A percentile compares a stretch with the other conserved stretches of the same genome.
These are phyloP conservation scores for Anisognathus igniventris DNA, from an alignment of 2,797 vertebrate genomes.

Conservation along the genomic window DNA sequence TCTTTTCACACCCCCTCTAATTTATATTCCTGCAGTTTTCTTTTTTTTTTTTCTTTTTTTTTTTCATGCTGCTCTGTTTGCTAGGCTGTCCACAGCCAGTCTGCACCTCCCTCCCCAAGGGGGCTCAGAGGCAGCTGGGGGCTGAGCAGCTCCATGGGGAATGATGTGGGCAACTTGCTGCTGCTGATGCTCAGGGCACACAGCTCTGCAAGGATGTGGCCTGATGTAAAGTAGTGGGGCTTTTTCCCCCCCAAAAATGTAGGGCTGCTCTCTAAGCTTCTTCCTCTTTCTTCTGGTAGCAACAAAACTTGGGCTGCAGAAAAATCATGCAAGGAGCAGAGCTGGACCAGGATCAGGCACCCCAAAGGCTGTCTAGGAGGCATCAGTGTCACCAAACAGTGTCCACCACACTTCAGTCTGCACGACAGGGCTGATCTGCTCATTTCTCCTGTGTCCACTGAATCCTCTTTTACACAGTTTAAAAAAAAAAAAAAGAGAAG, in stretches of 20 bases:
- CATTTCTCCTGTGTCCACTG: not conserved
- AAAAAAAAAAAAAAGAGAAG: no score
- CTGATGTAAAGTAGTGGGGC: rapidly evolving
- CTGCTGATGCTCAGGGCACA: not conserved
- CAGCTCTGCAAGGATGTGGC: not conserved
- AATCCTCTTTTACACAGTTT: not conserved
- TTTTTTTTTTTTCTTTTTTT: rapidly evolving
- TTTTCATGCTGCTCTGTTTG: not conserved
- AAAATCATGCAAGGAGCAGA: rapidly evolving
- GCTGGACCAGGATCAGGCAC: rapidly evolving
- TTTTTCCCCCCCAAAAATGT: rapidly evolving
- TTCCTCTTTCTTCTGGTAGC: not conserved
- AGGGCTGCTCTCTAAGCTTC: not conserved
- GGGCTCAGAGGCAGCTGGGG: not conserved
- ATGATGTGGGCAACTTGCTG: not conserved
- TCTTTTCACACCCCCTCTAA: not conserved
- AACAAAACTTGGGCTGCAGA: not conserved
- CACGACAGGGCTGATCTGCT: not conserved
- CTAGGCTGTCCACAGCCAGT: not conserved
- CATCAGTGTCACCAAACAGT: not conserved
- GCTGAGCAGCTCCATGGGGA: not conserved
- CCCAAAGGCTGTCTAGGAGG: not conserved
- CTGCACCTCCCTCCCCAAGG: not conserved
- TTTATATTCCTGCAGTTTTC: not conserved
- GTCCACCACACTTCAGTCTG: not conserved